Percentiles rank a stretch among this genome's conserved stretches.
Evolutionary conservation across 2,113 vertebrate species (phyloP).

Genomic region (Sceloporus tristichus): DNA sequence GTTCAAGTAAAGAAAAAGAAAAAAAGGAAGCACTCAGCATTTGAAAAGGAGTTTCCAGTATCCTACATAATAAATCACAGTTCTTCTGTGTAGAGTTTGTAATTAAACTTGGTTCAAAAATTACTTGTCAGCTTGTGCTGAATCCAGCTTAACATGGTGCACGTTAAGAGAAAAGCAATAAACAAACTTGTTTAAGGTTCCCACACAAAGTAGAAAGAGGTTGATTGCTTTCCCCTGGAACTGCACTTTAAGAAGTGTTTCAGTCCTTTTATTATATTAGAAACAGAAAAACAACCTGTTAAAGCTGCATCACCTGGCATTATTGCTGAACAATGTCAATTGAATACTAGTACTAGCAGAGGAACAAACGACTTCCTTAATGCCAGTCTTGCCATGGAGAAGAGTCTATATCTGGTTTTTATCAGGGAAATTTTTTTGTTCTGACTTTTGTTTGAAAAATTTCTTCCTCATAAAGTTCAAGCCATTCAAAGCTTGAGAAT

Average conservation of each 20-base stretch:
- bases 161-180: too few species aligned
- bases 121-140: not conserved
- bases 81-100: not conserved
- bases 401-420: not conserved
- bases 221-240: not conserved
- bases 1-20: not conserved
- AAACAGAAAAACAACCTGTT: not conserved
- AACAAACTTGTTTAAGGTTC: not conserved
- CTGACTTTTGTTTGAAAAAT: not conserved
- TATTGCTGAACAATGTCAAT: not conserved
- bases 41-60: not conserved
- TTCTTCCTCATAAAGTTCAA: not conserved
- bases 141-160: not conserved
- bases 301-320: not conserved
- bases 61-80: not conserved
- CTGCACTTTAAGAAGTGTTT: not conserved
- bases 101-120: not conserved
- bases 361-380: not conserved
- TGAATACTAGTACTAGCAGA: not conserved
- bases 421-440: not conserved
- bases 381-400: not conserved
- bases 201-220: not conserved
- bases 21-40: slow-evolving; percentile 1
- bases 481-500: not conserved
- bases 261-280: not conserved